phyloP scores from a whole-genome alignment of 2,888 invertebrate species.

The Automeris io region DNA sequence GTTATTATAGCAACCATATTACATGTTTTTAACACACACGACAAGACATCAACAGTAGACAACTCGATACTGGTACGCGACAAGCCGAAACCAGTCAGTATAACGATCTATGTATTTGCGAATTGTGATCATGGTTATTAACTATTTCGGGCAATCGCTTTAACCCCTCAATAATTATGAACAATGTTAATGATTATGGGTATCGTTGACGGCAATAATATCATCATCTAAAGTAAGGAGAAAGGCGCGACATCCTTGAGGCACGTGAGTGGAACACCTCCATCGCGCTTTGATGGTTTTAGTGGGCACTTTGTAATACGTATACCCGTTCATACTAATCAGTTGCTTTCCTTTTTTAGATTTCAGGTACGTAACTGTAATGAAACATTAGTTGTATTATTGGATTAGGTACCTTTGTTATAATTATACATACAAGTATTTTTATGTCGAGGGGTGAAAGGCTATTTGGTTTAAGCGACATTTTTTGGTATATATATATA shows the following conservation, averaged over 20 bases:
- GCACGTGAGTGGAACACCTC: conserved; percentile 42
- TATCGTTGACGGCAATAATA: conserved; percentile 14
- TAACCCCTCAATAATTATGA: neutral
- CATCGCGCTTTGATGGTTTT: conserved; percentile 27
- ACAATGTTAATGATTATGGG: conserved; percentile 12
- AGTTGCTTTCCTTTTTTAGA: conserved; percentile 25
- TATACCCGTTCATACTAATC: conserved; percentile 29
- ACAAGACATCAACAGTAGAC: too few relatives aligned
- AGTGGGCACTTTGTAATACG: conserved; percentile 22
- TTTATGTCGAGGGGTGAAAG: too few relatives aligned
- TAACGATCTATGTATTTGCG: too few relatives aligned
- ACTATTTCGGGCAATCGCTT: neutral
- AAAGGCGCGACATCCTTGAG: conserved; percentile 29
- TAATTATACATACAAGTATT: too few relatives aligned
- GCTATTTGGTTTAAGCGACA: too few relatives aligned
- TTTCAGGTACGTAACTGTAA: conserved; percentile 5
- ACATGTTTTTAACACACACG: too few relatives aligned
- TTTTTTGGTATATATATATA: too few relatives aligned
- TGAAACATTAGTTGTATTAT: neutral
- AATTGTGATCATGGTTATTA: too few relatives aligned
- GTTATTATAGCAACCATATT: too few relatives aligned
- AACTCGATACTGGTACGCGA: too few relatives aligned
- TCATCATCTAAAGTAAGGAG: conserved; percentile 25
- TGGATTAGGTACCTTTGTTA: too few relatives aligned
- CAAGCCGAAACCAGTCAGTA: too few relatives aligned